Conservation (phyloP, 2,888 invertebrate species). For the Spicauda simplicius region DNA sequence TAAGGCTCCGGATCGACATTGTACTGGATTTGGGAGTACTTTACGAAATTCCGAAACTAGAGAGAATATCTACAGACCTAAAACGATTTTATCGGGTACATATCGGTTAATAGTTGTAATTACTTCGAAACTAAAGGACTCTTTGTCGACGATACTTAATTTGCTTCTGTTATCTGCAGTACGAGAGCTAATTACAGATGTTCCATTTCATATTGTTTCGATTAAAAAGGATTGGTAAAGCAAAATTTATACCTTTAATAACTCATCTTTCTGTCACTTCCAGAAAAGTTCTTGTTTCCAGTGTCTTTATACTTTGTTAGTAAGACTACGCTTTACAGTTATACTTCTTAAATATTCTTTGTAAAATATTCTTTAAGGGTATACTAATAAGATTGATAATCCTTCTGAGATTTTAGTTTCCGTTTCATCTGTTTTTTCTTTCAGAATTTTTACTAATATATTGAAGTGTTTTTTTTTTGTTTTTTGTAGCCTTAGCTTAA, state of each 20-base stretch:
- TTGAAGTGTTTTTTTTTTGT: too few relatives aligned
- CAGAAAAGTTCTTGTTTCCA: not conserved
- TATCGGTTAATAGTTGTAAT: slow-evolving; percentile 22
- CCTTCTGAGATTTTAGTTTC: not conserved
- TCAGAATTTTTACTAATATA: not conserved
- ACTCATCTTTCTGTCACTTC: not conserved
- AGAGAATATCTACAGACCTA: slow-evolving; percentile 7
- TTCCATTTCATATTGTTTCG: not conserved
- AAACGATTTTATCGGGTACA: slow-evolving; percentile 9
- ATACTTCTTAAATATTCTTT: not conserved
- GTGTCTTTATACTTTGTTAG: not conserved
- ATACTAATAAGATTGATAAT: not conserved
- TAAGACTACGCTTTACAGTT: not conserved
- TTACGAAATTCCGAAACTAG: slow-evolving; percentile 10
- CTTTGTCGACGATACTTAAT: not conserved
- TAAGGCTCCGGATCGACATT: slow-evolving; percentile 38
- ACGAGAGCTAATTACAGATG: not conserved
- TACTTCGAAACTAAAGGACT: not conserved
- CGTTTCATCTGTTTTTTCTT: not conserved
- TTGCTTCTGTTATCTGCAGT: not conserved
- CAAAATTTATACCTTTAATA: not conserved
- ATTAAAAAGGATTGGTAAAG: not conserved
- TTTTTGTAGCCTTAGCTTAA: too few relatives aligned
- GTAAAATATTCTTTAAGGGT: not conserved
- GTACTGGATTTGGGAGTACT: slow-evolving; percentile 25